Percentiles rank a stretch among this genome's conserved stretches.
These are phyloP conservation scores for Oenanthe oenanthe DNA, from an alignment of 2,113 vertebrate species.

Conservation along the genomic window DNA sequence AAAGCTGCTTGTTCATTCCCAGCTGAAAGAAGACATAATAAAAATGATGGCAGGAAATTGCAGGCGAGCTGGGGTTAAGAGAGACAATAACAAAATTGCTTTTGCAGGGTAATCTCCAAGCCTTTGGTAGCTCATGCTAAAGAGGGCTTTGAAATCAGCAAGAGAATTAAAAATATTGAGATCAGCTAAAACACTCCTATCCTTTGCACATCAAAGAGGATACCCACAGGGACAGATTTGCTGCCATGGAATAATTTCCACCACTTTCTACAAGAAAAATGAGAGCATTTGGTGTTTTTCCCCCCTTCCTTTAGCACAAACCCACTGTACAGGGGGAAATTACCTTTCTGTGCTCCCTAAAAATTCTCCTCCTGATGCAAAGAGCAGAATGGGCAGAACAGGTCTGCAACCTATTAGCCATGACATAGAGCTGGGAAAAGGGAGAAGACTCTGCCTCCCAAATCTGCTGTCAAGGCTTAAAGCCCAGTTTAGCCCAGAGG, in stretches of 20 bases:
- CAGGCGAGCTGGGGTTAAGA: constrained; percentile 34
- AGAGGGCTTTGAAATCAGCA: constrained; percentile 24
- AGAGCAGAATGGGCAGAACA: fast-evolving
- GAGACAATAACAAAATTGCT: constrained; percentile 37
- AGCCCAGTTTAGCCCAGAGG: neutral
- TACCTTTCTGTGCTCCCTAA: neutral
- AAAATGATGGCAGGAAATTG: constrained; percentile 51
- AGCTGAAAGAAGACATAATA: constrained; percentile 5
- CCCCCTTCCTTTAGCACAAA: neutral
- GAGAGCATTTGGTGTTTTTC: neutral
- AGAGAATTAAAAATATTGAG: constrained; percentile 62
- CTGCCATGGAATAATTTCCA: constrained; percentile 26
- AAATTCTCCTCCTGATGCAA: neutral
- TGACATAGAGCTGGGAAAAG: neutral
- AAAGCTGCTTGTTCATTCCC: neutral
- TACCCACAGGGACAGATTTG: constrained; percentile 54
- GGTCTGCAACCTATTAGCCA: neutral
- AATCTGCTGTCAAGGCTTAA: neutral
- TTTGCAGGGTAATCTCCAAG: constrained; percentile 2
- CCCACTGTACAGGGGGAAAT: neutral
- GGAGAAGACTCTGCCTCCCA: neutral
- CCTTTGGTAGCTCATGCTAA: constrained; percentile 10
- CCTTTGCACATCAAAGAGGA: constrained; percentile 53
- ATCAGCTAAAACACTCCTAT: constrained; percentile 51
- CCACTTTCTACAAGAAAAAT: neutral